A percentile compares a stretch with the other conserved stretches of the same genome.
phyloP scores from a whole-genome alignment of 2,888 invertebrate genomes.

The Palloptera scutellata region DNA sequence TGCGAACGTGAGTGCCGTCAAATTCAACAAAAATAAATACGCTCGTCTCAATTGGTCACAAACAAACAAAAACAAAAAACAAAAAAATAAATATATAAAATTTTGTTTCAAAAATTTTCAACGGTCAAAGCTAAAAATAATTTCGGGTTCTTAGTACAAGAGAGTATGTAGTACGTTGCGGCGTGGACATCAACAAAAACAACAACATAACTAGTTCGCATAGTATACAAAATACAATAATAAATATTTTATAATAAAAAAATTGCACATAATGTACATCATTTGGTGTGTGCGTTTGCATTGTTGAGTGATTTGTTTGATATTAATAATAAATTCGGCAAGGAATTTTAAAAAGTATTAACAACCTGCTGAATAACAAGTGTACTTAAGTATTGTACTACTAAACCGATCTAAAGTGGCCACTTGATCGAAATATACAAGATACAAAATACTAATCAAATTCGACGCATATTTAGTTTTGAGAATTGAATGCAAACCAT shows the following conservation, averaged over 20 bases:
- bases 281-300: too few species aligned
- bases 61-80: slow-evolving; percentile 33
- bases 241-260: not conserved
- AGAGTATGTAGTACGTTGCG: slow-evolving; percentile 22
- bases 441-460: too few species aligned
- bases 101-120: slow-evolving; percentile 25
- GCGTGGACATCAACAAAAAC: slow-evolving; percentile 16
- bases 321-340: too few species aligned
- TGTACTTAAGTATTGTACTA: too few species aligned
- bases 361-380: too few species aligned
- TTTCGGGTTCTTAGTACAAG: slow-evolving; percentile 27
- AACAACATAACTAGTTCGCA: not conserved
- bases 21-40: slow-evolving; percentile 35
- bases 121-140: slow-evolving; percentile 41
- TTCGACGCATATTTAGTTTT: too few species aligned
- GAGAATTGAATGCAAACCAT: slow-evolving; percentile 44
- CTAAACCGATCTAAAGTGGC: too few species aligned
- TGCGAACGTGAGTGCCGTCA: slow-evolving; percentile 42
- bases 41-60: slow-evolving; percentile 24
- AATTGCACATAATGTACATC: not conserved
- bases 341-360: too few species aligned
- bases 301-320: too few species aligned
- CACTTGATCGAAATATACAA: too few species aligned
- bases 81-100: slow-evolving; percentile 36
- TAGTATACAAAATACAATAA: not conserved